These are phyloP conservation scores for Chironomus riparius DNA, from an alignment of 2,888 invertebrate genomes.

Conservation along the genomic window DNA sequence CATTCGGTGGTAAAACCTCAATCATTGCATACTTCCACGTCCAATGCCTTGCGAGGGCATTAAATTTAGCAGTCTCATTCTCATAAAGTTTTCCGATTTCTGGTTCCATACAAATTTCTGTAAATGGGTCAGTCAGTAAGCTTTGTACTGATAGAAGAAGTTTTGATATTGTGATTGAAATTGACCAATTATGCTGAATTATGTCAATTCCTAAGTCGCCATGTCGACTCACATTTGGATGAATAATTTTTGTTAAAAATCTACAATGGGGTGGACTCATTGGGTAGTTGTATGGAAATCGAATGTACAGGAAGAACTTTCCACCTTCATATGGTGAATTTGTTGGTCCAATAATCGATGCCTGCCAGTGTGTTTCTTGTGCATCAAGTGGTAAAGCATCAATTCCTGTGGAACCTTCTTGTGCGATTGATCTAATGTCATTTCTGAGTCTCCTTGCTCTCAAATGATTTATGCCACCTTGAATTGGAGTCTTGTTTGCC, in stretches of 20 bases:
- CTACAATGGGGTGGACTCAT: slow-evolving; percentile 85
- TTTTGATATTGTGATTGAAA: slow-evolving; percentile 83
- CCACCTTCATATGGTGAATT: slow-evolving; percentile 94
- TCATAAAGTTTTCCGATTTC: slow-evolving; percentile 70
- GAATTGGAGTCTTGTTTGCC: slow-evolving; percentile 57
- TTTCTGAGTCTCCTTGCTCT: slow-evolving; percentile 67
- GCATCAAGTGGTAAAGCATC: slow-evolving; percentile 42
- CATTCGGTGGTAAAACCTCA: slow-evolving; percentile 47
- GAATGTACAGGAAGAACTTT: slow-evolving; percentile 80
- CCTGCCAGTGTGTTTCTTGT: slow-evolving; percentile 70
- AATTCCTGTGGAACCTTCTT: slow-evolving; percentile 41
- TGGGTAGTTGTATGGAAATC: slow-evolving; percentile 81
- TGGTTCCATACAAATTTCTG: slow-evolving; percentile 77
- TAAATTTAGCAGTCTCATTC: slow-evolving; percentile 61
- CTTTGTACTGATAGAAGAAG: slow-evolving; percentile 82
- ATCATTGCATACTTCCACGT: slow-evolving; percentile 88
- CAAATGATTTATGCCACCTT: slow-evolving; percentile 65
- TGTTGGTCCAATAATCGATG: slow-evolving; percentile 81
- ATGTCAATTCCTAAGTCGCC: slow-evolving; percentile 94
- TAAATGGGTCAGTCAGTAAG: slow-evolving; percentile 80
- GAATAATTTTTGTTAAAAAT: slow-evolving; percentile 86
- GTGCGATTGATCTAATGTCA: slow-evolving; percentile 50
- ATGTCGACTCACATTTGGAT: slow-evolving; percentile 90
- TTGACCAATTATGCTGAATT: slow-evolving; percentile 93
- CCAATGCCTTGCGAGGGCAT: slow-evolving; percentile 74